Evolutionary conservation across 2,113 vertebrate genomes (phyloP).

Genomic region (Tichodroma muraria): DNA sequence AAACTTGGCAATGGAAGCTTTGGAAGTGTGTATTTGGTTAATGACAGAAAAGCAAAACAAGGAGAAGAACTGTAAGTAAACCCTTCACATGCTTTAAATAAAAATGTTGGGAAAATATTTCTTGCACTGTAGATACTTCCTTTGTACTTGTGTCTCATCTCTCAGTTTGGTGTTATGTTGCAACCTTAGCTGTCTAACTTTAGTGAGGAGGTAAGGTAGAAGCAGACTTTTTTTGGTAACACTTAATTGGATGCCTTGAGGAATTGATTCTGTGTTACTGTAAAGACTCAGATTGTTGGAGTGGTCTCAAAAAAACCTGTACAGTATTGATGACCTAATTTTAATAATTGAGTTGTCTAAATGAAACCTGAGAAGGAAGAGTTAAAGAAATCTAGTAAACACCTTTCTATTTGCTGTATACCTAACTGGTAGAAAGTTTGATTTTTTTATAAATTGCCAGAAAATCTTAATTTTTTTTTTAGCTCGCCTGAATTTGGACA

Average conservation of each 20-base stretch:
- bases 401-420: background rate
- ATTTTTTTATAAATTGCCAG: background rate
- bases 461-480: background rate
- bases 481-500: background rate
- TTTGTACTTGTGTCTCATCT: background rate
- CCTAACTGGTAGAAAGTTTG: background rate
- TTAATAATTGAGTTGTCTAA: background rate
- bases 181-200: background rate
- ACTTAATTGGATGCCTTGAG: background rate
- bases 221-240: background rate
- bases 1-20: slow-evolving; percentile 84
- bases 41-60: slow-evolving; percentile 74
- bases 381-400: background rate
- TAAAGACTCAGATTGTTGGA: background rate
- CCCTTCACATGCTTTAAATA: background rate
- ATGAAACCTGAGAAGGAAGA: background rate
- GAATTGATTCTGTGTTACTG: background rate
- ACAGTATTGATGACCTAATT: background rate
- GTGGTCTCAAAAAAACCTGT: background rate
- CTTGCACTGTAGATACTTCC: background rate
- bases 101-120: background rate
- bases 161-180: background rate
- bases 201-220: background rate
- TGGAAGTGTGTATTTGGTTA: slow-evolving; percentile 80
- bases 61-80: slow-evolving; percentile 81